These are phyloP conservation scores for Brachypalpus laphriformis DNA, from an alignment of 2,888 invertebrate genomes.

Conservation along the genomic window DNA sequence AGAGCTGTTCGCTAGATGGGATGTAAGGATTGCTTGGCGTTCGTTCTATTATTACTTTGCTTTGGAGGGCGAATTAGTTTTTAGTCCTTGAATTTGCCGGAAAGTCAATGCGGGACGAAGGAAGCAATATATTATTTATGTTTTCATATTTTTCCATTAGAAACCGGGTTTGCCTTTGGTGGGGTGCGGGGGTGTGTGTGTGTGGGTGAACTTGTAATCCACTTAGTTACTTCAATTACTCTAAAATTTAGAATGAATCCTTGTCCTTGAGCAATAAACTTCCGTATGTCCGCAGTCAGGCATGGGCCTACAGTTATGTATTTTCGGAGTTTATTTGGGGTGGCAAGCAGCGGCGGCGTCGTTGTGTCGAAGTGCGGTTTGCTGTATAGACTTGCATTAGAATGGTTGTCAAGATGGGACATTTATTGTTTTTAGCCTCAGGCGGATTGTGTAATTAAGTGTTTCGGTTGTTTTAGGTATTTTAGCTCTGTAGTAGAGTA, in stretches of 20 bases:
- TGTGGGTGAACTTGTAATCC: slow-evolving; percentile 20
- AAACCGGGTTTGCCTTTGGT: background rate
- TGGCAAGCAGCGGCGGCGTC: background rate
- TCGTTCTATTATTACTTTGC: slow-evolving; percentile 8
- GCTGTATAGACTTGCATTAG: too few species aligned
- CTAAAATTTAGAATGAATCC: slow-evolving; percentile 5
- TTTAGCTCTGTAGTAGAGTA: too few species aligned
- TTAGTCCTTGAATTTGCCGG: slow-evolving; percentile 7
- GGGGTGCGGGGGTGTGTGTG: background rate
- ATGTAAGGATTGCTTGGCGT: slow-evolving; percentile 20
- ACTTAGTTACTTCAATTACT: slow-evolving; percentile 37
- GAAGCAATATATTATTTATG: slow-evolving; percentile 41
- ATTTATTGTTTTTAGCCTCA: too few species aligned
- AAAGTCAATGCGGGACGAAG: slow-evolving; percentile 16
- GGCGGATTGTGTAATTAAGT: too few species aligned
- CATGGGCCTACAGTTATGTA: background rate
- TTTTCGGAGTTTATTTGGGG: background rate
- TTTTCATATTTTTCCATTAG: slow-evolving; percentile 45
- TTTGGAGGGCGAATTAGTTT: slow-evolving; percentile 28
- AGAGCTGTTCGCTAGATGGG: background rate
- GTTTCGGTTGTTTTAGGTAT: too few species aligned
- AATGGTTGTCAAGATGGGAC: too few species aligned
- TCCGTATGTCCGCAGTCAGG: background rate
- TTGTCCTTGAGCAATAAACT: background rate
- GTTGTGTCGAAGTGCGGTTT: background rate